These are phyloP conservation scores for Pristionchus mayeri DNA, from an alignment of 2,888 invertebrate genomes.

Conservation along the genomic window DNA sequence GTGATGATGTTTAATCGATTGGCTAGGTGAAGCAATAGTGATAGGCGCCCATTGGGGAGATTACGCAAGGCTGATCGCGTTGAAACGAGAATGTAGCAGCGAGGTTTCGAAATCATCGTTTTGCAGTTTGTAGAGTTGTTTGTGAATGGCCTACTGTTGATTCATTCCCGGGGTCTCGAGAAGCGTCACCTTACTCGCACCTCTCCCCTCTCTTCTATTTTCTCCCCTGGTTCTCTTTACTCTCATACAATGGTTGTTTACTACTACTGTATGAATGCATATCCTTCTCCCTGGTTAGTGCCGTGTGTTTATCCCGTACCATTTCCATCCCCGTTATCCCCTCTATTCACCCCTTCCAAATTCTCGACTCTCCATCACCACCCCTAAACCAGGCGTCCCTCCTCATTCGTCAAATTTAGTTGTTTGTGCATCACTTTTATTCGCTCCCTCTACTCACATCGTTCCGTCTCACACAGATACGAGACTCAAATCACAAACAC, in stretches of 20 bases:
- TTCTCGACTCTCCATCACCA: not conserved
- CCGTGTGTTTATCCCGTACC: not conserved
- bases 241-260: slow-evolving; percentile 21
- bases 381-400: not conserved
- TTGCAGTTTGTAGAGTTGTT: slow-evolving; percentile 28
- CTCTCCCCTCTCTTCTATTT: too few species aligned
- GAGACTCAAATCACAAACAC: not conserved
- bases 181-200: not conserved
- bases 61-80: not conserved
- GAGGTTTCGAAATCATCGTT: not conserved
- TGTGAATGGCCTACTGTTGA: slow-evolving; percentile 1
- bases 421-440: slow-evolving; percentile 20
- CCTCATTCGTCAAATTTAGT: slow-evolving; percentile 16
- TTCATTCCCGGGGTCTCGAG: slow-evolving; percentile 23
- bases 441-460: not conserved
- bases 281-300: not conserved
- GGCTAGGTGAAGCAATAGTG: not conserved
- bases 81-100: not conserved
- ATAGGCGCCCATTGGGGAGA: slow-evolving; percentile 2
- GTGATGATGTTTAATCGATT: not conserved
- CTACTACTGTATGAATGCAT: slow-evolving; percentile 30
- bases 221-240: not conserved
- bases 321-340: not conserved
- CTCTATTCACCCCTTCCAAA: not conserved
- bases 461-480: not conserved